These are phyloP conservation scores for Apamea epomidion DNA, from an alignment of 2,888 invertebrate species.

Conservation along the genomic window DNA sequence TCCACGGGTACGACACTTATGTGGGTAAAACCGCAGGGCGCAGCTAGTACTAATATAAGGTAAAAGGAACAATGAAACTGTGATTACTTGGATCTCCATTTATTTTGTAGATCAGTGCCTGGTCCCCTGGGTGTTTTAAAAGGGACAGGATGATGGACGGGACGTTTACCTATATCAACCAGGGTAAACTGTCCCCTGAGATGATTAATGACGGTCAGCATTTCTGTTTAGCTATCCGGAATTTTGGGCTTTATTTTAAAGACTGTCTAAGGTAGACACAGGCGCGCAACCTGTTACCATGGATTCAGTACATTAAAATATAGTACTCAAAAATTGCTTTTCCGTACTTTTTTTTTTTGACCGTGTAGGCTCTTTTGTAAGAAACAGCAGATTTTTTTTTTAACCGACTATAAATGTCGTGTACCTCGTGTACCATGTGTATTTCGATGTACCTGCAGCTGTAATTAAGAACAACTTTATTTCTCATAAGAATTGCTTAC, in stretches of 20 bases:
- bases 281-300: too few species aligned
- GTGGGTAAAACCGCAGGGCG: too few species aligned
- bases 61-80: slow-evolving; percentile 7
- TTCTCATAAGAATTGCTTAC: too few species aligned
- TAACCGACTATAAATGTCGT: too few species aligned
- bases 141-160: slow-evolving; percentile 27
- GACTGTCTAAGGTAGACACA: not conserved
- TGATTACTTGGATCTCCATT: not conserved
- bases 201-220: slow-evolving; percentile 30
- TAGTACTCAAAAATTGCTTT: too few species aligned
- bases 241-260: not conserved
- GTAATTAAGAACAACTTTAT: too few species aligned
- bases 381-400: too few species aligned
- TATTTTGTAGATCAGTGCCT: slow-evolving; percentile 15
- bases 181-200: slow-evolving; percentile 30
- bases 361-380: too few species aligned
- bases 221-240: not conserved
- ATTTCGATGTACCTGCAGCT: too few species aligned
- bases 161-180: slow-evolving; percentile 10
- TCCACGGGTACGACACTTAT: too few species aligned
- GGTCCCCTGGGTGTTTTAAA: slow-evolving; percentile 20
- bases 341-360: too few species aligned
- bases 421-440: accelerated
- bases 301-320: too few species aligned
- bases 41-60: not conserved